Evolutionary conservation across 2,888 invertebrate species (phyloP).

Genomic region (Anarsia innoxiella): DNA sequence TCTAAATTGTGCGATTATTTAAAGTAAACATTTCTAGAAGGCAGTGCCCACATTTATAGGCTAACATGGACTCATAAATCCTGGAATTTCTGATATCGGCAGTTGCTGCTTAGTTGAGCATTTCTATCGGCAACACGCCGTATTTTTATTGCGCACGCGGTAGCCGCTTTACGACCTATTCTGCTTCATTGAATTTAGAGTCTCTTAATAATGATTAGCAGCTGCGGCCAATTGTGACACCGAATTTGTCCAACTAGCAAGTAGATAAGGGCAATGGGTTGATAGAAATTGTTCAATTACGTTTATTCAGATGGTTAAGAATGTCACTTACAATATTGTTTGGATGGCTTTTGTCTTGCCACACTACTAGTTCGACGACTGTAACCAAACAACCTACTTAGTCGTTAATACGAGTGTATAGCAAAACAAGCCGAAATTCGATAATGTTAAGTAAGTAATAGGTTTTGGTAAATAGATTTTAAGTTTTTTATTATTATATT

Average conservation of each 20-base stretch:
- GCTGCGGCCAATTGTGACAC: constrained; percentile 44
- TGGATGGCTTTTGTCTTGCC: constrained; percentile 47
- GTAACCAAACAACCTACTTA: no score
- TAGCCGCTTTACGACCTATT: constrained; percentile 22
- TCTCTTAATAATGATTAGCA: constrained; percentile 50
- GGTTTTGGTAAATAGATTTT: constrained; percentile 5
- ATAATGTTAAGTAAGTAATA: constrained; percentile 7
- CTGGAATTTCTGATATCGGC: neutral
- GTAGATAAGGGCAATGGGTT: constrained; percentile 65
- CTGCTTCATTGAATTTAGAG: constrained; percentile 35
- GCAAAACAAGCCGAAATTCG: constrained; percentile 3
- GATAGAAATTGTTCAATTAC: constrained; percentile 70
- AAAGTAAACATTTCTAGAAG: no score
- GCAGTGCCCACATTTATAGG: no score
- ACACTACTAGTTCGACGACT: no score
- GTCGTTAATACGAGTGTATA: neutral
- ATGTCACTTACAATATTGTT: constrained; percentile 64
- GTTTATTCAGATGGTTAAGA: constrained; percentile 68
- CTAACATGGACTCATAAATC: neutral
- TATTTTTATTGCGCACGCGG: constrained; percentile 1
- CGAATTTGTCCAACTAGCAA: constrained; percentile 33
- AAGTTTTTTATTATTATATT: neutral
- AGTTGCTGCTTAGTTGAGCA: neutral
- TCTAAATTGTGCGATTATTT: no score
- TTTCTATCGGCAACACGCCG: neutral